Evolutionary conservation across 2,113 vertebrate species (phyloP), one percentile per base, ranked within the genome.

Genomic region (Hippocampus mohnikei): DNA sequence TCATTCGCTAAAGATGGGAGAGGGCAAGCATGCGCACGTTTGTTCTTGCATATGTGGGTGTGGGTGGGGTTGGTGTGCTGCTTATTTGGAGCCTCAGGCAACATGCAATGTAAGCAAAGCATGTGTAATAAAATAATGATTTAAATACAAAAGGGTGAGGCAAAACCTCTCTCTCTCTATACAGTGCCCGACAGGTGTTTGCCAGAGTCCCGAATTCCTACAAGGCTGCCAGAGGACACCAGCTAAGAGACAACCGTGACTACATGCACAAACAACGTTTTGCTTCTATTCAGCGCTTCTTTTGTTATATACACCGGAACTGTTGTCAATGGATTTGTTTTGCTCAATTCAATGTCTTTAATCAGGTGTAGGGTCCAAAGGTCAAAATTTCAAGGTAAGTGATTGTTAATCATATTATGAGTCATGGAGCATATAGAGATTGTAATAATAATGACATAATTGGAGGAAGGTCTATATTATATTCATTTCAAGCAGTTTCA

Each of bases 51-150:
- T 65, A 15, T 41, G 15, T 46, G 44, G 27, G 46, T 69, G 66
- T 61, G 46, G 70, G 33, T 69, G 42, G 59, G 66, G 67, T 69
- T 66, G 23, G 46, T 61, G 69, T 70, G 81, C 60, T 79, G 78
- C 46, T 83, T 65, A 46, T 60, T 72, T 69, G 70, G 76, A 73
- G 81, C 87, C 88, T 46, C 67, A 83, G 84, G 87, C 84, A 0
- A 83, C 81, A 83, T 70, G 65, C 76, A 87, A 90, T 82, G 80
- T 89, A 88, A 90, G 83, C 87, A 79, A 75, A 83, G 84, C 80
- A 75, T 83, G 85, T 88, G 83, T 87, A 87, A 92, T 92, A 86
- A 89, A 88, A 90, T 90, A 90, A 90, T 86, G 86, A 85, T 76
- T 87, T 75, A 81, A 87, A 86, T 84, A 80, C 76, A 82, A 87